phyloP scores from a whole-genome alignment of 2,797 vertebrate genomes.

The Molothrus aeneus region DNA sequence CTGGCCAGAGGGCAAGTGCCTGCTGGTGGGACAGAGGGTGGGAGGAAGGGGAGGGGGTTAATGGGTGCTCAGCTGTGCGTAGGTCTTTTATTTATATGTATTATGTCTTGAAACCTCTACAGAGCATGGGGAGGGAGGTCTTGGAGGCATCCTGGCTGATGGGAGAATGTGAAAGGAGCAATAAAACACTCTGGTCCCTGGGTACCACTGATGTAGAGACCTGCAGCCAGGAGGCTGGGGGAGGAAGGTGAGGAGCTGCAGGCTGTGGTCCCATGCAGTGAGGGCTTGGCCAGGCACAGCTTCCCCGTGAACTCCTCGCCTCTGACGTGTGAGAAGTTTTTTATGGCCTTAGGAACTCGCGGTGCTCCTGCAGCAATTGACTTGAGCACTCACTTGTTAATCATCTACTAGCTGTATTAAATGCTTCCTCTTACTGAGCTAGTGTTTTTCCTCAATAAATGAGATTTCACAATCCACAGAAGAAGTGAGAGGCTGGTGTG shows the following conservation, averaged over 20 bases:
- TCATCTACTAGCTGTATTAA: conserved; percentile 31
- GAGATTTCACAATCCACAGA: background rate
- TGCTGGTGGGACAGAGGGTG: background rate
- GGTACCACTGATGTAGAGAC: background rate
- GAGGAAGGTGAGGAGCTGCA: background rate
- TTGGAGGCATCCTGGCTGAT: background rate
- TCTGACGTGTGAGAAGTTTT: background rate
- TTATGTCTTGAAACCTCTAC: background rate
- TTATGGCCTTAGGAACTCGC: background rate
- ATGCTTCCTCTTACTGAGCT: background rate
- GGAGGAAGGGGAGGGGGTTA: background rate
- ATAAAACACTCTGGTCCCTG: background rate
- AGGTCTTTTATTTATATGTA: no score
- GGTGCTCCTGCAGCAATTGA: background rate
- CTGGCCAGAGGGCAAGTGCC: background rate
- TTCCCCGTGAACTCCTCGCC: accelerated
- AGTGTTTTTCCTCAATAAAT: background rate
- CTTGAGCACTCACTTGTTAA: background rate
- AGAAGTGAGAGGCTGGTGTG: background rate
- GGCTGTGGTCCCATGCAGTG: accelerated
- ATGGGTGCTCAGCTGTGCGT: background rate
- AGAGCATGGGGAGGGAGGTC: background rate
- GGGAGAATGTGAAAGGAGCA: background rate
- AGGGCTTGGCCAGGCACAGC: background rate
- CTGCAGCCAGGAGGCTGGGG: background rate